phyloP scores from a whole-genome alignment of 1,140 invertebrate genomes.

The Zaprionus ornatus region DNA sequence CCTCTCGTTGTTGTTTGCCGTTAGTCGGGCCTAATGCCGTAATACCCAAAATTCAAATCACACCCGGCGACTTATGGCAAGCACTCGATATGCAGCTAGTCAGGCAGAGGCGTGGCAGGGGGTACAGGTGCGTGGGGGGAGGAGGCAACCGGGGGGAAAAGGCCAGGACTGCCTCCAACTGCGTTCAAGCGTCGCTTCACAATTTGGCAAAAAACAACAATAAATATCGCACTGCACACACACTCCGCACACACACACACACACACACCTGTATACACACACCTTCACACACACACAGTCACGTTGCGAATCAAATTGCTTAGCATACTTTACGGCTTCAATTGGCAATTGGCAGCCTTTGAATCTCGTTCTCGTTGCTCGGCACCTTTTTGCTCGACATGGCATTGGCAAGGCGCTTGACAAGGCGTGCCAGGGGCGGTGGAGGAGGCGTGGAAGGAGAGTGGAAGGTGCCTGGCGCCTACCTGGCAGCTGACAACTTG shows the following conservation, averaged over 20 bases:
- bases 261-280: neutral
- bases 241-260: neutral
- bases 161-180: neutral
- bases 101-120: neutral
- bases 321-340: slow-evolving; percentile 81
- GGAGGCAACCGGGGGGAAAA: neutral
- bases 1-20: neutral
- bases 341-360: slow-evolving; percentile 81
- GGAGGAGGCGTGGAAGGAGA: neutral
- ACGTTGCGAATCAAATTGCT: slow-evolving; percentile 66
- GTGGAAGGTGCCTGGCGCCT: slow-evolving; percentile 49
- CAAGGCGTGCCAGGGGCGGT: neutral
- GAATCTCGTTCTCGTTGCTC: slow-evolving; percentile 67
- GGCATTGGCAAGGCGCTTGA: slow-evolving; percentile 43
- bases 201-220: slow-evolving; percentile 68
- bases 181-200: slow-evolving; percentile 19
- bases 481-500: slow-evolving; percentile 77
- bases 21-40: slow-evolving; percentile 5
- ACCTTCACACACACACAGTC: slow-evolving; percentile 26
- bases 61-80: slow-evolving; percentile 56
- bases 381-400: slow-evolving; percentile 53
- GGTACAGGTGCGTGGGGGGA: slow-evolving; percentile 2
- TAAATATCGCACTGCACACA: slow-evolving; percentile 57
- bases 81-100: slow-evolving; percentile 41
- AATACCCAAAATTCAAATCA: slow-evolving; percentile 53